Evolutionary conservation across 2,113 vertebrate genomes (phyloP), one percentile per base, ranked within the genome.

Genomic region (Bungarus multicinctus): DNA sequence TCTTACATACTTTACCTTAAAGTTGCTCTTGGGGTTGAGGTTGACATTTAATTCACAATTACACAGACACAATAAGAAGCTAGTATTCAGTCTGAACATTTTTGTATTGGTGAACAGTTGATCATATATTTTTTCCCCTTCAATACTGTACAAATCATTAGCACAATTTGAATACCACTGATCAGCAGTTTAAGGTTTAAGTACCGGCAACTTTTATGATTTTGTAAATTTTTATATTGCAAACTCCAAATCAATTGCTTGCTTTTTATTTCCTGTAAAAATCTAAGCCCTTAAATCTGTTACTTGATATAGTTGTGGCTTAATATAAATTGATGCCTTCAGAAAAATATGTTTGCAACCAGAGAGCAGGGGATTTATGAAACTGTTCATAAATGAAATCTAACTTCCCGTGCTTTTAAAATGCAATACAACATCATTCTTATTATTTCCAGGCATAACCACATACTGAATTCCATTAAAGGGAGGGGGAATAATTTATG

Each of bases 401-500:
- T 93, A 92, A 95, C 92, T 95, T 97, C 87, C 93, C 88, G 43
- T 93, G 92, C 94, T 97, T 97, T 97, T 96, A 96, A 96, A 95
- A 94, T 25, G 18, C 89, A 92, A 0, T 0, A 87, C 50, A 87
- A 90, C 87, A 93, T 94, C 54, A 54, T 94, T 94, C 94, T 95
- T 95, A 95, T 95, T 92, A 90, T 94, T 95, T 97, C 95, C 94
- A 94, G 55, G 95, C 25, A 96, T 97, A 95, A 87, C 93, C 50
- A 20, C 47, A 89, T 93, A 91, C 85, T 88, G 95, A 96, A 93
- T 94, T 95, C 94, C 91, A 95, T 96, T 95, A 95, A 93, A 90
- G 89, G 25, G 96, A 95, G 90, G 14, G 95, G 96, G 96, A 97
- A 93, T 30, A 39, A 97, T 97, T 96, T 97, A 97, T 96, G 96